Percentiles rank a stretch among this genome's conserved stretches.
phyloP scores from a whole-genome alignment of 2,797 vertebrate genomes.

The Pseudomugil gertrudae region DNA sequence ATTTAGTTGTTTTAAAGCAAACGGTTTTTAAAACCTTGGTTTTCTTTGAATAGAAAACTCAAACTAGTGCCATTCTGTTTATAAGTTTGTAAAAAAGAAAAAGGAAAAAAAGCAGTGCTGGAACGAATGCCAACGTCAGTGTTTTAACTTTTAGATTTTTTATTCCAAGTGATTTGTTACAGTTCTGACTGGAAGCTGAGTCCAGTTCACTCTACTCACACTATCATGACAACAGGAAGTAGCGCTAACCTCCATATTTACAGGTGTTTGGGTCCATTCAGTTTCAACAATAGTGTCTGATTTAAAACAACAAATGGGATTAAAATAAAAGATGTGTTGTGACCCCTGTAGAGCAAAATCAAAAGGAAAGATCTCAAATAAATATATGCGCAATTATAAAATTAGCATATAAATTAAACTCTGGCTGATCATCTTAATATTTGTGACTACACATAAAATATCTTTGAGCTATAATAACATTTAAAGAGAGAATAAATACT shows the following conservation, averaged over 20 bases:
- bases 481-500: neutral
- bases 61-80: constrained; percentile 69
- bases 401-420: no score
- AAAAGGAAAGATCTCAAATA: constrained; percentile 37
- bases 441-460: neutral
- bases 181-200: constrained; percentile 27
- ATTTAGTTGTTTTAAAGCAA: constrained; percentile 25
- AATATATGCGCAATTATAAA: no score
- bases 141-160: constrained; percentile 45
- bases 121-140: constrained; percentile 26
- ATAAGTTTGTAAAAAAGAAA: constrained; percentile 28
- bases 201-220: constrained; percentile 11
- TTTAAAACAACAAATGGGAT: neutral
- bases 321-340: neutral
- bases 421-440: no score
- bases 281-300: constrained; percentile 39
- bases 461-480: neutral
- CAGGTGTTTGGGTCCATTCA: constrained; percentile 50
- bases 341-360: neutral
- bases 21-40: constrained; percentile 45
- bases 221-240: constrained; percentile 9
- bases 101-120: constrained; percentile 29
- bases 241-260: constrained; percentile 9
- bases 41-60: constrained; percentile 43
- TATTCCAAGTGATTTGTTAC: constrained; percentile 27